These are phyloP conservation scores for Brienomyrus brachyistius DNA, from an alignment of 2,113 vertebrate species.

Conservation along the genomic window DNA sequence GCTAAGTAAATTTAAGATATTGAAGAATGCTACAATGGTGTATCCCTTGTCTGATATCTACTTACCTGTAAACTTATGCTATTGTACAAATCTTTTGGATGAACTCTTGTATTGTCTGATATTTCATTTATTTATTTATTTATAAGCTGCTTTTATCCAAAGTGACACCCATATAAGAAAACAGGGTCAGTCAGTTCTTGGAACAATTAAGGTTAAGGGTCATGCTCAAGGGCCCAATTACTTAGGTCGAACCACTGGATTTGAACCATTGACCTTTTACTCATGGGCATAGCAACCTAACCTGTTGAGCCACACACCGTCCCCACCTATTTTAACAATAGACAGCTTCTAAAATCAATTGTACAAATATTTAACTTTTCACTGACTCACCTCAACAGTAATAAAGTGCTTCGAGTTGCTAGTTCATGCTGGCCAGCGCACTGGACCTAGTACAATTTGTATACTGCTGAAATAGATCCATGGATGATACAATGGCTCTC, in stretches of 20 bases:
- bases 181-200: neutral
- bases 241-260: neutral
- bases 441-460: neutral
- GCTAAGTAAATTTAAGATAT: neutral
- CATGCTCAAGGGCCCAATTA: neutral
- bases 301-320: neutral
- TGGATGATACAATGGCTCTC: neutral
- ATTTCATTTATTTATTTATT: neutral
- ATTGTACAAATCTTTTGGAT: neutral
- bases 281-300: neutral
- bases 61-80: neutral
- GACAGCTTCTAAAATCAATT: neutral
- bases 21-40: neutral
- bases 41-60: neutral
- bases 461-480: neutral
- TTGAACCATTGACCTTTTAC: neutral
- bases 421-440: neutral
- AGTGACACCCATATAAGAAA: neutral
- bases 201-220: neutral
- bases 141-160: neutral
- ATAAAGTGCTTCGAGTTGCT: neutral
- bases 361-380: neutral
- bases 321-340: neutral
- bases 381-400: neutral
- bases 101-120: neutral